Base-by-base conservation (phyloP, 2,888 invertebrate species). In the Oligia strigilis region DNA sequence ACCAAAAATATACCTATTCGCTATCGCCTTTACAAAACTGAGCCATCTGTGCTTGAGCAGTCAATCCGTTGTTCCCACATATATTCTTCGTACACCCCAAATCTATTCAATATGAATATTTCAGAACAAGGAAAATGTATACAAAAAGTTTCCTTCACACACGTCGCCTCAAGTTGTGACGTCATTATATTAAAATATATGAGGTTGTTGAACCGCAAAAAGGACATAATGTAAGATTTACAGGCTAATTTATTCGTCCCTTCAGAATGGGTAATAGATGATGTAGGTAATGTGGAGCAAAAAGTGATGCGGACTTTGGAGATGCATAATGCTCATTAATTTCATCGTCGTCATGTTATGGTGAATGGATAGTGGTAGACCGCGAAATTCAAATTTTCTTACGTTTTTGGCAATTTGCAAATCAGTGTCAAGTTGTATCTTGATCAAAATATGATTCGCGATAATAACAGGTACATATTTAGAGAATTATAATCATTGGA, bases 91-190 rank as follows among this genome's bases (percentile, higher is more conserved):
- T 29, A 52, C 62, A 70, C 69, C 72, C 65, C 65, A 14, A 76
- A 82, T 78, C 81, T 71, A 82, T 83, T 81, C 77, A 72, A 82
- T 87, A 88, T 86, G 83, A 88, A 88, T 89, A 83, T 89, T 88
- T 89, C 76, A 83, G 66, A 77, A 84, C 69, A 67, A 58, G 64
- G 80, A 69, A 75, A 72, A 89, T 69, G 72, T 60, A 67, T 75
- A 77, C 76, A 89, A 82, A 78, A 81, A 75, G 66, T 70, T 73
- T 71, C 23, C 43, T 52, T 74, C 46, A 69, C 55, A 55, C 73
- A 75, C 66, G 69, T 60, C 46, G 49, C 19, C 55, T 73, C 67
- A 72, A 69, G 36, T 43, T 74, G 69, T 81, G 85, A 79, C 67
- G 78, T 85, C 82, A 87, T 75, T 43, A 73, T 75, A 81, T 81